Evolutionary conservation across 2,113 vertebrate genomes (phyloP), one percentile per base, ranked within the genome.

Genomic region (Sitta europaea): DNA sequence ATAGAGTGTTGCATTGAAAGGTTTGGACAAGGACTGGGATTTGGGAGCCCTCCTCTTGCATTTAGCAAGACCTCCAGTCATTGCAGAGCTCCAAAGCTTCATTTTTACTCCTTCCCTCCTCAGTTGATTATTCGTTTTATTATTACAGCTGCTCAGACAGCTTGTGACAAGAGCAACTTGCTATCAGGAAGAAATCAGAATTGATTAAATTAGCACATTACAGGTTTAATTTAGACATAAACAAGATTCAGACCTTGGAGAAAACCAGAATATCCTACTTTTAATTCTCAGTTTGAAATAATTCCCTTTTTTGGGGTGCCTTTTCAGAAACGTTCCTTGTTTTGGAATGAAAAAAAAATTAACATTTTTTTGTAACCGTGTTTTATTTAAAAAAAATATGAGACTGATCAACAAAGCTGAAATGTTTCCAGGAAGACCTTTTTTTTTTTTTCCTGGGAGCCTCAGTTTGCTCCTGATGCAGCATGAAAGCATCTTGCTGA

Each of bases 171-270:
- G 88, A 83, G 35, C 54, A 93, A n/a, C 59, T 88, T 12, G 55
- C 59, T 76, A 14, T 71, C 59, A 88, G 90, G 92, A 95, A 77
- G 92, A 83, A 88, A 95, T 92, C 78, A 66, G 42, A 92, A 90
- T 22, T 90, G 24, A 93, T 95, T 95, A 90, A 85, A 93, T 93
- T 92, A 93, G 54, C 71, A 80, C 54, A 22, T 76, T 83, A 40
- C 43, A 59, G 53, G n/a, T 90, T 83, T 92, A 83, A 92, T 93
- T 83, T 83, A 71, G 73, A 74, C 71, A 88, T 68, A 65, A 93
- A 88, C 54, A 66, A 59, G 43, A 55, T 50, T 33, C 48, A 74
- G 33, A 29, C 23, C 75, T 80, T 19, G 3, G 75, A 83, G 51
- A 71, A 88, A 80, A 79, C 1, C 51, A 55, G 38, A 66, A 77